A percentile compares a stretch with the other conserved stretches of the same genome.
These are phyloP conservation scores for Drosophila persimilis DNA, from an alignment of 1,140 invertebrate genomes.

Conservation along the genomic window DNA sequence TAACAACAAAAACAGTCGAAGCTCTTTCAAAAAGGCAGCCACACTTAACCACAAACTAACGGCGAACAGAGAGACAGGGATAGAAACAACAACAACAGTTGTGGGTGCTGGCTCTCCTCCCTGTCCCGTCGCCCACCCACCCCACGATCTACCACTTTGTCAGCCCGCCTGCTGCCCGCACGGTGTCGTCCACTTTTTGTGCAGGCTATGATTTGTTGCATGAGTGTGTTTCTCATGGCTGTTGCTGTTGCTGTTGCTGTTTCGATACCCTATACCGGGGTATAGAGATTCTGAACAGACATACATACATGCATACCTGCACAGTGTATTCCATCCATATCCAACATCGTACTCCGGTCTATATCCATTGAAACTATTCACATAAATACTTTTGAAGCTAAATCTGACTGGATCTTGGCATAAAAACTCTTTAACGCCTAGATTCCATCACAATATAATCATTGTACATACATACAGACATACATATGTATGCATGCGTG, in stretches of 20 bases:
- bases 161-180: neutral
- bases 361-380: too few species aligned
- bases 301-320: neutral
- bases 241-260: constrained; percentile 20
- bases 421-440: too few species aligned
- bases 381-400: too few species aligned
- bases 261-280: too few species aligned
- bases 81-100: constrained; percentile 29
- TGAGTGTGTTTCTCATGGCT: constrained; percentile 56
- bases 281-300: too few species aligned
- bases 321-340: neutral
- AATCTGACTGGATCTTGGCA: too few species aligned
- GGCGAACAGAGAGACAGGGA: constrained; percentile 13
- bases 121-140: neutral
- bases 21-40: constrained; percentile 44
- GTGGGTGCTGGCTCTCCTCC: constrained; percentile 26
- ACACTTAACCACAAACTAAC: constrained; percentile 38
- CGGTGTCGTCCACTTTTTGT: constrained; percentile 55
- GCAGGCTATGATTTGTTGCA: constrained; percentile 69
- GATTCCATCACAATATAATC: too few species aligned
- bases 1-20: constrained; percentile 29
- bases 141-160: constrained; percentile 2
- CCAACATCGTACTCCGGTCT: too few species aligned
- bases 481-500: too few species aligned
- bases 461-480: too few species aligned